A percentile compares a stretch with the other conserved stretches of the same genome.
phyloP scores from a whole-genome alignment of 2,888 invertebrate species.

The Alcis repandata region DNA sequence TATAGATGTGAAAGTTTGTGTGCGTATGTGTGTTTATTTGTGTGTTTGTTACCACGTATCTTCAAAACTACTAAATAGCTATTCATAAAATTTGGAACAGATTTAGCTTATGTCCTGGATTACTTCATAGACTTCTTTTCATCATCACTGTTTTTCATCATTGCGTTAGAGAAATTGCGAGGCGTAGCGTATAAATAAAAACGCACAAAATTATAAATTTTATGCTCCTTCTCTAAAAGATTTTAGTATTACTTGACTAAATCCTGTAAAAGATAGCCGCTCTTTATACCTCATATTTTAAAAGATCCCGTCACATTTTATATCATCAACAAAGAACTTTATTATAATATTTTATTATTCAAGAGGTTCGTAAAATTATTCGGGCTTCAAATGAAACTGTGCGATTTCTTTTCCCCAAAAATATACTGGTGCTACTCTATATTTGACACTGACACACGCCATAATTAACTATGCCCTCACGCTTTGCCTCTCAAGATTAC shows the following conservation, averaged over 20 bases:
- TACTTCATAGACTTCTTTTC: too few species aligned
- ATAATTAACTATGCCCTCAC: slow-evolving; percentile 68
- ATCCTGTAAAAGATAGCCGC: slow-evolving; percentile 8
- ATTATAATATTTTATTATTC: slow-evolving; percentile 36
- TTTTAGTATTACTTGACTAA: neutral
- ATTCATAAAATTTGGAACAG: too few species aligned
- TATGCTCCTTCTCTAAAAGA: neutral
- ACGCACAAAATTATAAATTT: neutral
- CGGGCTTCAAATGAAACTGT: slow-evolving; percentile 35
- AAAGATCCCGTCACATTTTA: slow-evolving; percentile 30
- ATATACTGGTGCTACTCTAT: slow-evolving; percentile 28
- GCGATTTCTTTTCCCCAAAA: slow-evolving; percentile 26
- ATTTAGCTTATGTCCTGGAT: too few species aligned
- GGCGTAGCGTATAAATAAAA: too few species aligned
- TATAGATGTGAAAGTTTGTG: too few species aligned
- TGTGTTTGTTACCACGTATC: too few species aligned
- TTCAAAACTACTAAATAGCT: too few species aligned
- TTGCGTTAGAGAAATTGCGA: too few species aligned
- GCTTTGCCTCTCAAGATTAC: slow-evolving; percentile 54
- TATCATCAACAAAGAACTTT: slow-evolving; percentile 27
- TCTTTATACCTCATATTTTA: slow-evolving; percentile 24
- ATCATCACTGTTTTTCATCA: too few species aligned
- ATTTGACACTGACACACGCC: slow-evolving; percentile 65
- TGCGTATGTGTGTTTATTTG: too few species aligned
- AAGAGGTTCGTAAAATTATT: slow-evolving; percentile 27